phyloP scores from a whole-genome alignment of 2,113 vertebrate genomes.

The Pyxicephalus adspersus region DNA sequence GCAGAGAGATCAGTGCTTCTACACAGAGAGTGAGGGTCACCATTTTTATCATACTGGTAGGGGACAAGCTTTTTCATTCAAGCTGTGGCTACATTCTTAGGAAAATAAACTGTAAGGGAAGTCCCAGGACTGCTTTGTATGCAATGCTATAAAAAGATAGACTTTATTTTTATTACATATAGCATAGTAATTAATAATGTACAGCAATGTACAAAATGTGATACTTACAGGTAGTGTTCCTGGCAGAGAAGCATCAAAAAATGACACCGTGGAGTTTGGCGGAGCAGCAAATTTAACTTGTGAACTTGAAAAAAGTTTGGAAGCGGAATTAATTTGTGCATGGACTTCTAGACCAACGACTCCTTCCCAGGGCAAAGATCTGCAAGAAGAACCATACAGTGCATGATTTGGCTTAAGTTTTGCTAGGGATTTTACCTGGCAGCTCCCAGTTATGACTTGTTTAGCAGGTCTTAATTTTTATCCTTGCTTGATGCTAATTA shows the following conservation, averaged over 20 bases:
- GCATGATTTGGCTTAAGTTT: background rate
- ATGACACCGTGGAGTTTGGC: slow-evolving; percentile 93
- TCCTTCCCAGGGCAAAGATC: slow-evolving; percentile 77
- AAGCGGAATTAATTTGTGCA: slow-evolving; percentile 90
- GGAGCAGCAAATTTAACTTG: slow-evolving; percentile 85
- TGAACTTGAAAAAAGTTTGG: slow-evolving; percentile 94
- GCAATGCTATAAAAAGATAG: no score
- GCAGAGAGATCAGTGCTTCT: no score
- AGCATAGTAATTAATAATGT: background rate
- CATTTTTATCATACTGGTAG: no score
- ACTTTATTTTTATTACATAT: background rate
- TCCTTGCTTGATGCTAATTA: no score
- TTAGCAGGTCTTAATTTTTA: no score
- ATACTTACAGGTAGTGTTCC: slow-evolving; percentile 94
- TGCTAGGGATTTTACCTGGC: no score
- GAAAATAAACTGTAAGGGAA: no score
- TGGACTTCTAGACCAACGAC: slow-evolving; percentile 96
- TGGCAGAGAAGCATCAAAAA: slow-evolving; percentile 95
- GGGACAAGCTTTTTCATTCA: no score
- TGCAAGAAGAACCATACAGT: slow-evolving; percentile 61
- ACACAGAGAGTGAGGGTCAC: no score
- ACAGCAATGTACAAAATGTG: background rate
- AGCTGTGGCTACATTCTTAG: no score
- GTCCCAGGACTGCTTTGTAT: no score
- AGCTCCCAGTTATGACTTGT: no score